These are phyloP conservation scores for Ophiodon elongatus DNA, from an alignment of 2,113 vertebrate species.

Conservation along the genomic window DNA sequence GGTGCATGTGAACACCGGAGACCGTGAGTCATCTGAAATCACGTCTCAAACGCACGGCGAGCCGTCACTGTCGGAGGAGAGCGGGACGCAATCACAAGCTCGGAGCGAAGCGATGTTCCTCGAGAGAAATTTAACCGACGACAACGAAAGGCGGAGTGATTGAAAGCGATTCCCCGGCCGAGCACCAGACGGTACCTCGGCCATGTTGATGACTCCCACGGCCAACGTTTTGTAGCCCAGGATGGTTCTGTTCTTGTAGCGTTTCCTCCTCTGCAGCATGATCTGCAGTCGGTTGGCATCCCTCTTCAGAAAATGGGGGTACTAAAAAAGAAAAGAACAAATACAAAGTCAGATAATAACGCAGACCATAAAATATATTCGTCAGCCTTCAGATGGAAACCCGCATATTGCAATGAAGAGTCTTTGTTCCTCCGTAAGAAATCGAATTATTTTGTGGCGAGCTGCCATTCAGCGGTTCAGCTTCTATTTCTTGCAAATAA, in stretches of 20 bases:
- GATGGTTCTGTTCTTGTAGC: slow-evolving; percentile 88
- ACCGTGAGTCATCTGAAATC: slow-evolving; percentile 69
- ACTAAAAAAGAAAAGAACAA: slow-evolving; percentile 68
- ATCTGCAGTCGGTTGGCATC: slow-evolving; percentile 87
- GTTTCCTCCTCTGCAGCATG: slow-evolving; percentile 86
- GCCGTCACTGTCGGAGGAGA: slow-evolving; percentile 56
- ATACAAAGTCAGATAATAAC: slow-evolving; percentile 27
- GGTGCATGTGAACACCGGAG: slow-evolving; percentile 48
- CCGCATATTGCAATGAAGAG: slow-evolving; percentile 1
- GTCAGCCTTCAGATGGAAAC: slow-evolving; percentile 9
- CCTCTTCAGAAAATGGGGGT: slow-evolving; percentile 87
- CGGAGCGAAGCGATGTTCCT: slow-evolving; percentile 1
- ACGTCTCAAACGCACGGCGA: too few species aligned
- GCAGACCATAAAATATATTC: background rate
- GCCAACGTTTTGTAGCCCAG: slow-evolving; percentile 87
- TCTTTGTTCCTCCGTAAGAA: background rate
- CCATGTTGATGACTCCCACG: slow-evolving; percentile 86
- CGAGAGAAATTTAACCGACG: slow-evolving; percentile 12
- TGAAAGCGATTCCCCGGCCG: slow-evolving; percentile 6
- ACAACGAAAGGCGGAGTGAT: slow-evolving; percentile 21
- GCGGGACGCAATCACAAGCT: slow-evolving; percentile 19
- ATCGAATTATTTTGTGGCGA: background rate
- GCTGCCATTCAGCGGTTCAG: background rate
- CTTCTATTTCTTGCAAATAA: slow-evolving; percentile 1
- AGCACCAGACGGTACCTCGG: slow-evolving; percentile 75